Evolutionary conservation across 2,888 invertebrate species (phyloP).

Genomic region (Zele albiditarsus): DNA sequence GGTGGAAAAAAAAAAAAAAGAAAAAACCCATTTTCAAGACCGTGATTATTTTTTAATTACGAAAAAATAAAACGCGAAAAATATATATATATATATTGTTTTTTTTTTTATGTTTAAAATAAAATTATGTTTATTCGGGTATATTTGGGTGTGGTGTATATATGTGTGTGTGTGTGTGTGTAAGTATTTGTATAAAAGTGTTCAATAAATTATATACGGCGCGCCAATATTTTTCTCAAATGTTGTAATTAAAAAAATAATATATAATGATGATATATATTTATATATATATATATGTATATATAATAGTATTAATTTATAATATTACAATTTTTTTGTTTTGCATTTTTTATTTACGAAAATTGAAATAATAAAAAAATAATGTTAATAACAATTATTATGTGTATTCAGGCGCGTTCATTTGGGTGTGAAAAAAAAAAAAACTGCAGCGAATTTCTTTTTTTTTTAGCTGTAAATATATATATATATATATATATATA

Average conservation of each 20-base stretch:
- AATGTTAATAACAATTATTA: slow-evolving; percentile 5
- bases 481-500: too few relatives aligned
- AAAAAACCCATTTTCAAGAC: neutral
- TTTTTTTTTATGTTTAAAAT: neutral
- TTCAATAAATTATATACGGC: slow-evolving; percentile 20
- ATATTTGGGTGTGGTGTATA: too few relatives aligned
- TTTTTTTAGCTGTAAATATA: too few relatives aligned
- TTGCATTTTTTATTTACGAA: neutral
- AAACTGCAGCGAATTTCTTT: neutral
- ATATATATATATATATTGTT: neutral
- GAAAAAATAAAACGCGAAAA: slow-evolving; percentile 5
- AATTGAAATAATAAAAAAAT: slow-evolving; percentile 13
- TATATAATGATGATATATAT: neutral
- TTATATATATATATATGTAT: neutral
- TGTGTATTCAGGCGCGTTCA: slow-evolving; percentile 2
- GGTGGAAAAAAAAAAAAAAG: neutral
- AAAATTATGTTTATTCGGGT: neutral
- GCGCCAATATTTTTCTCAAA: neutral
- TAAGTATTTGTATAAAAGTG: neutral
- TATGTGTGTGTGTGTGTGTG: neutral
- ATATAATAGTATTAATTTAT: neutral
- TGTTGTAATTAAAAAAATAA: slow-evolving; percentile 3
- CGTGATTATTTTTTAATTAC: slow-evolving; percentile 7
- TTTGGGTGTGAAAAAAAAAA: neutral
- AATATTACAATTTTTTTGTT: neutral